Percentiles rank a stretch among this genome's conserved stretches.
phyloP scores from a whole-genome alignment of 2,797 vertebrate species.

The Tarsius wallacei region DNA sequence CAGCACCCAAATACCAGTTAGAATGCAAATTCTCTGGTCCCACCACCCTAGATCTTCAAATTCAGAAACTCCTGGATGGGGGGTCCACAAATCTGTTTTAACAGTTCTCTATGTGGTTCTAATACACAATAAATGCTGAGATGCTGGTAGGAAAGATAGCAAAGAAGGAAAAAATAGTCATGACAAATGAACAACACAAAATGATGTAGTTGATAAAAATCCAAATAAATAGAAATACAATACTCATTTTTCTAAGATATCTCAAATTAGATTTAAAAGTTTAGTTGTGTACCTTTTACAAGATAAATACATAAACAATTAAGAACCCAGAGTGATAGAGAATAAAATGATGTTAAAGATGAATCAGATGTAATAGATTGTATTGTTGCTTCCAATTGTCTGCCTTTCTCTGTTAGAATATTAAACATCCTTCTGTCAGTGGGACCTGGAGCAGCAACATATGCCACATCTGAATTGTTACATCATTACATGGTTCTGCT shows the following conservation, averaged over 20 bases:
- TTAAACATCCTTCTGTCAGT: neutral
- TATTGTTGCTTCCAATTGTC: neutral
- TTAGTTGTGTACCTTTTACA: neutral
- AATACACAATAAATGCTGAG: neutral
- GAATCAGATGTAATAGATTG: rapidly evolving
- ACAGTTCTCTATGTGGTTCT: neutral
- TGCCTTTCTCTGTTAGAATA: neutral
- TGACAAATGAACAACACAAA: neutral
- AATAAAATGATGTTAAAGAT: too few species aligned
- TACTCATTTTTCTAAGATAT: neutral
- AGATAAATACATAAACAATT: neutral
- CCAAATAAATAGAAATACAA: neutral
- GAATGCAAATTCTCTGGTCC: neutral
- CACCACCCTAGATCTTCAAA: too few species aligned
- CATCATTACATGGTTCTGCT: neutral
- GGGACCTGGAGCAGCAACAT: neutral
- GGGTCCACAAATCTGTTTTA: neutral
- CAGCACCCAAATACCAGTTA: neutral
- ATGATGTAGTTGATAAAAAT: neutral
- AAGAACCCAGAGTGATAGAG: neutral
- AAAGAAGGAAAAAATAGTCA: neutral
- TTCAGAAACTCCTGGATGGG: neutral
- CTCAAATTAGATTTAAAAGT: neutral
- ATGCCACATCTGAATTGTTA: neutral
- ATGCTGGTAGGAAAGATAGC: neutral